Conservation (phyloP, 2,797 vertebrate species). For the Muraenolepis orangiensis region DNA sequence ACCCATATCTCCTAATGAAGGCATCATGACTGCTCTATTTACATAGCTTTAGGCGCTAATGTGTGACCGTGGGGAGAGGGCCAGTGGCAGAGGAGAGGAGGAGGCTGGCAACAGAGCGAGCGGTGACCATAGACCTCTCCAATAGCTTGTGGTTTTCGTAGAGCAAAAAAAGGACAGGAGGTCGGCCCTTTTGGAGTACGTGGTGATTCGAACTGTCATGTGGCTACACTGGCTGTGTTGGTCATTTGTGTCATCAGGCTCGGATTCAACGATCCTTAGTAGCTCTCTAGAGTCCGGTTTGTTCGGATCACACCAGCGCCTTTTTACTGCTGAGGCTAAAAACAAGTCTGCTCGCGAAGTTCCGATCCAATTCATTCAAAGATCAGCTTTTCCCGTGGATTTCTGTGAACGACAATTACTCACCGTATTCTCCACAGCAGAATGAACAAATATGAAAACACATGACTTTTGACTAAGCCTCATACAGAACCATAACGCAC, state of each 20-base stretch:
- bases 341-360: not conserved
- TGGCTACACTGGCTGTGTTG: not conserved
- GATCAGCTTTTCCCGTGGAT: not conserved
- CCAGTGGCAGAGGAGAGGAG: constrained; percentile 42
- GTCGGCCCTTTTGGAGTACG: no score
- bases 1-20: constrained; percentile 73
- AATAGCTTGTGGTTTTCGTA: no score
- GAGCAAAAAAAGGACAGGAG: no score
- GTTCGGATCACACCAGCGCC: not conserved
- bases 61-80: constrained; percentile 62
- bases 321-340: not conserved
- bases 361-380: not conserved
- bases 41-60: constrained; percentile 70
- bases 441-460: not conserved
- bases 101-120: constrained; percentile 38
- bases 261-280: not conserved
- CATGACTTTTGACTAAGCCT: not conserved
- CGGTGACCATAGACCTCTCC: constrained; percentile 41
- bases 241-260: not conserved
- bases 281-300: not conserved
- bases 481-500: not conserved
- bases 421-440: not conserved
- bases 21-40: constrained; percentile 70
- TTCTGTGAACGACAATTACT: not conserved
- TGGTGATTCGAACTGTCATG: not conserved